Percentiles rank a stretch among this genome's conserved stretches.
phyloP scores from a whole-genome alignment of 1,140 invertebrate species.

The Penaeus vannamei region DNA sequence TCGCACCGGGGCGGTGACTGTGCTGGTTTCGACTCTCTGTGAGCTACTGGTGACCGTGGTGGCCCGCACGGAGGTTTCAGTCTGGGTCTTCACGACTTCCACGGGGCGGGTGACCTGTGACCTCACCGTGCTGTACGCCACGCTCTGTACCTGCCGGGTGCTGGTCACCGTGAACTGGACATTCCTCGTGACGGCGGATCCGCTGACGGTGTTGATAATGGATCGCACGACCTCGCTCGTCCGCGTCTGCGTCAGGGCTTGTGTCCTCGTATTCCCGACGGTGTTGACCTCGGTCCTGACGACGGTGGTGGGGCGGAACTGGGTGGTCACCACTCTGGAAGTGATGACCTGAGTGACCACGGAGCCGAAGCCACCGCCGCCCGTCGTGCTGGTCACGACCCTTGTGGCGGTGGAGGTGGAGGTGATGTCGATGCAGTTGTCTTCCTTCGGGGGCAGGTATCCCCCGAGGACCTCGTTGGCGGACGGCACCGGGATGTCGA shows the following conservation, averaged over 20 bases:
- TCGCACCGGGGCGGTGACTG: slow-evolving; percentile 31
- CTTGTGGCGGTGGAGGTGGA: not conserved
- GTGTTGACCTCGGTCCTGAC: not conserved
- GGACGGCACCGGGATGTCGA: not conserved
- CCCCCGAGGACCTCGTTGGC: not conserved
- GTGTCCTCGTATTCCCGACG: not conserved
- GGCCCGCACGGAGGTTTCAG: slow-evolving; percentile 12
- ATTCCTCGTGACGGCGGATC: slow-evolving; percentile 16
- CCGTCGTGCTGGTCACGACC: not conserved
- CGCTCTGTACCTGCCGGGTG: not conserved
- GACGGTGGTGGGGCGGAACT: slow-evolving; percentile 36
- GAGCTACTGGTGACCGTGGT: slow-evolving; percentile 23
- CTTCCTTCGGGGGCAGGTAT: slow-evolving; percentile 31
- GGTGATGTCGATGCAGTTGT: not conserved
- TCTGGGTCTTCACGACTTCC: not conserved
- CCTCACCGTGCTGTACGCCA: not conserved
- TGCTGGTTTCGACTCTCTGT: slow-evolving; percentile 32
- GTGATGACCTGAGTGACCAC: too few species aligned
- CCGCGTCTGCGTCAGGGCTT: not conserved
- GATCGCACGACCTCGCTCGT: slow-evolving; percentile 20
- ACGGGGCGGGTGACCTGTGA: slow-evolving; percentile 16
- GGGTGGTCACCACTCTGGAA: not conserved
- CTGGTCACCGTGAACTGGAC: slow-evolving; percentile 2
- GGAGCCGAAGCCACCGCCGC: not conserved
- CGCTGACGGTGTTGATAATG: slow-evolving; percentile 7